Evolutionary conservation across 2,113 vertebrate genomes (phyloP), one percentile per base, ranked within the genome.

Genomic region (Synodontis membranacea): DNA sequence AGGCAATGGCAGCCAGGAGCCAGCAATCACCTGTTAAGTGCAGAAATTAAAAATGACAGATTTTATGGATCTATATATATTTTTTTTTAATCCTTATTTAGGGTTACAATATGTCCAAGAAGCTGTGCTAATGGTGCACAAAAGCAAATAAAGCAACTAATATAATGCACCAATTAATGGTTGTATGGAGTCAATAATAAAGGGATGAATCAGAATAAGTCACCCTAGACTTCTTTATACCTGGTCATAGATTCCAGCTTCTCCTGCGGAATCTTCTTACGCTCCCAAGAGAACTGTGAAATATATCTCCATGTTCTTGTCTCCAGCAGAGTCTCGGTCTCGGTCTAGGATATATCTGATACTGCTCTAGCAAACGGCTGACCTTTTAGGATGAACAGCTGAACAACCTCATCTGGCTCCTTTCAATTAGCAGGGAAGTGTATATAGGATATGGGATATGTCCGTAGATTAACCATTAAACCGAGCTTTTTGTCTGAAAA

Each of bases 1-100:
- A 99, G 89, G 98, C 97, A 50, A 99, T 99, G 89, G 98, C 98
- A 62, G 98, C 98, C 37, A 99, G 95, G 89, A 99, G 96, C 98
- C 98, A 99, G 93, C 98, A 99, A 93, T 99, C 98, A 85, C 98
- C 98, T 99, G 93, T 10, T 91, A 15, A 54, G 23, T 90, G 31
- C 48, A 31, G 12, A 44, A 78, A 6, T 15, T 1, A 5, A 74
- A 74, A 12, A 50, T 81, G 10, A 46, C 1, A 31, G 25, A 25
- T 48, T 54, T 11, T 39, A 76, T 52, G 7, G 10, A 23, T 79
- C 14, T 11, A 62, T 15, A 62, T 42, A n/a, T n/a, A n/a, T n/a
- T n/a, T n/a, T n/a, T n/a, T n/a, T n/a, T n/a, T n/a, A n/a, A n/a
- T n/a, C n/a, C 4, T 14, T 62, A 9, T 37, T 4, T 12, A 31